Conservation (phyloP, 2,113 vertebrate genomes). For the Aspiorhynchus laticeps region DNA sequence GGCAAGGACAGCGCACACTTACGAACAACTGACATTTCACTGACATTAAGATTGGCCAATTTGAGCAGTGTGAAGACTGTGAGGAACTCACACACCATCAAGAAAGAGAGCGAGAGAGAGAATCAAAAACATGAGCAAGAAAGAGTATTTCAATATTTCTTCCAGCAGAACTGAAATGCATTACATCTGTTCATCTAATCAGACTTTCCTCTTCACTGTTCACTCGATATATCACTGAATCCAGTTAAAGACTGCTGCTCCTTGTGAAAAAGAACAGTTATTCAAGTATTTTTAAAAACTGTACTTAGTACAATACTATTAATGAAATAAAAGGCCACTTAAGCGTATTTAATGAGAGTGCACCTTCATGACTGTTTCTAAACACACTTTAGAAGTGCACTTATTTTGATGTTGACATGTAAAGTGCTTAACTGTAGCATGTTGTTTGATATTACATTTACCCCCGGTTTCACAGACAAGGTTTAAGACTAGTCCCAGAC, state of each 20-base stretch:
- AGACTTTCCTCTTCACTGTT: not conserved
- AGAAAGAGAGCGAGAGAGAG: not conserved
- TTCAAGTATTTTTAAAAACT: no score
- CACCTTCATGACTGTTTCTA: not conserved
- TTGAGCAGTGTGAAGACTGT: conserved; percentile 64
- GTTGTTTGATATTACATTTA: not conserved
- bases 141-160: conserved; percentile 29
- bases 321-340: not conserved
- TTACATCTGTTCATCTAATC: not conserved
- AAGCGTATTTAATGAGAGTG: not conserved
- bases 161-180: conserved; percentile 6
- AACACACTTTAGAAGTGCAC: not conserved
- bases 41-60: conserved; percentile 83
- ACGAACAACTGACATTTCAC: conserved; percentile 82
- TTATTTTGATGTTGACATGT: not conserved
- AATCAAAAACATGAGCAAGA: conserved; percentile 3
- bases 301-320: not conserved
- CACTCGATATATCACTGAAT: not conserved
- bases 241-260: not conserved
- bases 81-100: conserved; percentile 33
- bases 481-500: no score
- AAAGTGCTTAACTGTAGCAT: not conserved
- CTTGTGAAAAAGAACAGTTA: not conserved
- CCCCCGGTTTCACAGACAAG: no score
- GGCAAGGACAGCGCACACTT: conserved; percentile 74